Evolutionary conservation across 2,113 vertebrate genomes (phyloP).

Genomic region (Craseonycteris thonglongyai): DNA sequence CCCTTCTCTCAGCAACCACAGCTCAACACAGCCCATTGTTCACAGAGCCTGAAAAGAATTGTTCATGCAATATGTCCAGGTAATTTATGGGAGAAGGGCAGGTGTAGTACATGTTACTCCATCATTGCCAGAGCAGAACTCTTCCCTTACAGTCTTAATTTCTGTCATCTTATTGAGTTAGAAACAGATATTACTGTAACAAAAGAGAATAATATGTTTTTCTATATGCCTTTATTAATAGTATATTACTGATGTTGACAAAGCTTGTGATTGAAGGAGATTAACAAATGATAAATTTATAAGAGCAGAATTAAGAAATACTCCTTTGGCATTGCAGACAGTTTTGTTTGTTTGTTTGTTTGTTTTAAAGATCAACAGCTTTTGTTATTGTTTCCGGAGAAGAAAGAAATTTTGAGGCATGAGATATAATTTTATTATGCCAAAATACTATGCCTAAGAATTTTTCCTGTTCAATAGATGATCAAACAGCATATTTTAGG

Average conservation of each 20-base stretch:
- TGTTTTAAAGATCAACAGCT: conserved; percentile 45
- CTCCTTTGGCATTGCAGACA: background rate
- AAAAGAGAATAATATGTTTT: background rate
- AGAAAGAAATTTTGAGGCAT: conserved; percentile 40
- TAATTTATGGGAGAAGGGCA: background rate
- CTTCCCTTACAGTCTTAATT: background rate
- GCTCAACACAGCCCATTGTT: background rate
- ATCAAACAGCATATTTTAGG: conserved; percentile 42
- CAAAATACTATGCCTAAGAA: conserved; percentile 42
- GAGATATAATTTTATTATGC: conserved; percentile 46
- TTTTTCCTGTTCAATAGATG: conserved; percentile 40
- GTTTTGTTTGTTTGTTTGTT: too few species aligned
- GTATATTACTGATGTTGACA: background rate
- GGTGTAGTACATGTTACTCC: background rate
- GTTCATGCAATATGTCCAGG: background rate
- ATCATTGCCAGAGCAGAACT: background rate
- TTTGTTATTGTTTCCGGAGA: conserved; percentile 52
- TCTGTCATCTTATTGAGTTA: background rate
- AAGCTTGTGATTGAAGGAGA: conserved; percentile 8
- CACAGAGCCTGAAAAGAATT: background rate
- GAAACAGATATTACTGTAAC: background rate
- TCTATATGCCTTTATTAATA: background rate
- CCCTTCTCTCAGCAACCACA: background rate
- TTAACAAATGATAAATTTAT: conserved; percentile 29
- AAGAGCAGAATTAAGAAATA: conserved; percentile 28